These are phyloP conservation scores for Laticauda colubrina DNA, from an alignment of 2,113 vertebrate species.

Conservation along the genomic window DNA sequence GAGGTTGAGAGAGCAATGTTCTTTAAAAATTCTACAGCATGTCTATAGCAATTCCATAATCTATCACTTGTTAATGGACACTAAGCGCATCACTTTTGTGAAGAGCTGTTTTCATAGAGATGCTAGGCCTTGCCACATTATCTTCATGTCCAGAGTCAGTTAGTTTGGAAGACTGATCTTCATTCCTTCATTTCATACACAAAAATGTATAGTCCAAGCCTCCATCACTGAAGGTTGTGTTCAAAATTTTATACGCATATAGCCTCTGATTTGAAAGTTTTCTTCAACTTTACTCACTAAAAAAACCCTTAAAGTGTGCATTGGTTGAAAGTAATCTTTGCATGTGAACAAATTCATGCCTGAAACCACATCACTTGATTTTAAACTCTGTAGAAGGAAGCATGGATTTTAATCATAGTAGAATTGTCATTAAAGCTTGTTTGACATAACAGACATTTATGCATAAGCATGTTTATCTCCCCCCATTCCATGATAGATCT, in stretches of 20 bases:
- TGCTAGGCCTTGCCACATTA: neutral
- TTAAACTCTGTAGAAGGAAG: neutral
- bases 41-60: neutral
- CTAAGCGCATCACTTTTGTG: neutral
- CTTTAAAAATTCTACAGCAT: neutral
- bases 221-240: neutral
- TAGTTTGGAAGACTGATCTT: neutral
- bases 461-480: neutral
- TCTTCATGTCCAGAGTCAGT: neutral
- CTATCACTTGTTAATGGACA: neutral
- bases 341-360: neutral
- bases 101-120: neutral
- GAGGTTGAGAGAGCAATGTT: no score
- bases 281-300: neutral
- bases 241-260: neutral
- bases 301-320: neutral
- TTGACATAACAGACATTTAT: neutral
- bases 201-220: neutral
- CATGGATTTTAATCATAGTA: neutral
- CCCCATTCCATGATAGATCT: neutral
- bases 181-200: neutral
- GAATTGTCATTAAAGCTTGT: neutral
- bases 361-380: neutral
- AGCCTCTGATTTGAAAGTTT: neutral
- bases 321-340: neutral